Evolutionary conservation across 2,797 vertebrate genomes (phyloP).

Genomic region (Xenops minutus): DNA sequence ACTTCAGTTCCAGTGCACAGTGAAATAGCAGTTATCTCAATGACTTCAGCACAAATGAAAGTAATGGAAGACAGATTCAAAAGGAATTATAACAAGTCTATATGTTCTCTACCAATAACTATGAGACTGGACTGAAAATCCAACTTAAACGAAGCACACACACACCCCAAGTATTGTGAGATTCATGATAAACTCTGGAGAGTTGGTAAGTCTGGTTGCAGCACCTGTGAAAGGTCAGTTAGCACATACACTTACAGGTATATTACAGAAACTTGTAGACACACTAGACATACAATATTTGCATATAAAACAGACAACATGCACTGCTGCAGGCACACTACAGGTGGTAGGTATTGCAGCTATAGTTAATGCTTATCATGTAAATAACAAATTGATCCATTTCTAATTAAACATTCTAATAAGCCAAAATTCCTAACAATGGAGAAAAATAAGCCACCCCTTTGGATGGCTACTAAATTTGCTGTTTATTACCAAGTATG

Average conservation of each 20-base stretch:
- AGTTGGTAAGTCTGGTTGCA: neutral
- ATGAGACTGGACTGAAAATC: conserved; percentile 10
- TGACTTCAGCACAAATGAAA: neutral
- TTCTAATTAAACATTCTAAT: neutral
- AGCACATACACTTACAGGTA: conserved; percentile 66
- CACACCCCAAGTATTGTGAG: neutral
- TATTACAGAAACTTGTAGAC: conserved; percentile 48
- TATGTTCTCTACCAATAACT: neutral
- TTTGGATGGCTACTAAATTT: neutral
- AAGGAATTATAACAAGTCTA: neutral
- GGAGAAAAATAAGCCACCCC: neutral
- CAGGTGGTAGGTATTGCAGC: conserved; percentile 54
- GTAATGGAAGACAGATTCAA: neutral
- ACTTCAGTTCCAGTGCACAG: neutral
- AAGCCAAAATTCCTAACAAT: neutral
- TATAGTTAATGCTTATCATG: neutral
- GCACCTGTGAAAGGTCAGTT: conserved; percentile 73
- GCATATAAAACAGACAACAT: conserved; percentile 61
- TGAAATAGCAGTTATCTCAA: neutral
- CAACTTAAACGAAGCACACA: neutral
- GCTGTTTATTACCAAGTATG: neutral
- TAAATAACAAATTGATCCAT: neutral
- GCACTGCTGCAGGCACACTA: conserved; percentile 66
- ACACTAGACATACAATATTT: conserved; percentile 51
- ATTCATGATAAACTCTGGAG: conserved; percentile 7